Base-by-base conservation (phyloP, 2,888 invertebrate genomes). In the Drosophila seclusa region DNA sequence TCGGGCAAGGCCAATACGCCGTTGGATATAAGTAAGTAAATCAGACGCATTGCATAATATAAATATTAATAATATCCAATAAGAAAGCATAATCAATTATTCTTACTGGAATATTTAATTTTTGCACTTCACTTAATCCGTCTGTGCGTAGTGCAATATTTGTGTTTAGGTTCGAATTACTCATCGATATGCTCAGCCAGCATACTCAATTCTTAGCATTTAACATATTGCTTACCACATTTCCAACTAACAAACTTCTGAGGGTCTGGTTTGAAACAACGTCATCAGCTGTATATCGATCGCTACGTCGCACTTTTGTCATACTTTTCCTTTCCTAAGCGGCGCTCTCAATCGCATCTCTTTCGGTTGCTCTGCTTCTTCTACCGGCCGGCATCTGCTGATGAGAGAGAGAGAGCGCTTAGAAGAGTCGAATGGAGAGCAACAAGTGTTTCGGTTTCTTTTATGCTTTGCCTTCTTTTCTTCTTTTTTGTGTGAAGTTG, bases 1-100 rank as follows among this genome's bases (percentile, higher is more conserved):
- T 93, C 93, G 29, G 93, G 93, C 60, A 93, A 92, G 57, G 82
- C 89, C 60, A 92, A 91, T 32, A 91, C 93, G 4, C 58, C 91
- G 2, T 66, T 92, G 69, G 92, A 92, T 70, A 90, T 93, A 76
- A 87, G 93, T 93, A 61, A 93, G 93, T 92, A 63, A 11, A 11
- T 21, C 24, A 27, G 24, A 6, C 8, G 31, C 21, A 40, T 59
- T 40, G 1, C 16, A 27, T 5, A 50, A 27, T 6, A 29, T 10
- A 21, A 2, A 3, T 21, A 21, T 11, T 7, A 45, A 7, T 21
- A 6, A 21, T 7, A 21, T 21, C 13, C n/a, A 45, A 21, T 42
- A 21, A 7, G n/a, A 2, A 42, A 21, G 1, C 13, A 21, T 7
- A 21, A 16, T 7, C 45, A 21, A 21, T 45, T 16, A 21, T 24